A percentile compares a stretch with the other conserved stretches of the same genome.
Evolutionary conservation across 2,113 vertebrate genomes (phyloP).

Genomic region (Tupaia chinensis): DNA sequence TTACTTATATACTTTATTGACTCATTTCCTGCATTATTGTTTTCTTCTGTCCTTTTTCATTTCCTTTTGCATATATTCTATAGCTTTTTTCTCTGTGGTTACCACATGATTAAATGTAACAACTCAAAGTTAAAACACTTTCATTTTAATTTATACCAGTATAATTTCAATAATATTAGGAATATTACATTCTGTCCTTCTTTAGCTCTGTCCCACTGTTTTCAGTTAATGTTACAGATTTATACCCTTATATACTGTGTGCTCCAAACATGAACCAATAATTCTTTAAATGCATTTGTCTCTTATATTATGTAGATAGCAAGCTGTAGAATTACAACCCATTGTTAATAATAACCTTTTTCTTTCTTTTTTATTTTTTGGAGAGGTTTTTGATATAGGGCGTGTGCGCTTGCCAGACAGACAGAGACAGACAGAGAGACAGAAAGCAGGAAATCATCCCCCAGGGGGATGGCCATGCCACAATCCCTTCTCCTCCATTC

Average conservation of each 20-base stretch:
- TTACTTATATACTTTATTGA: not conserved
- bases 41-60: not conserved
- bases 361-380: too few relatives aligned
- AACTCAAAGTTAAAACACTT: not conserved
- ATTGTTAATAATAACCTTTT: not conserved
- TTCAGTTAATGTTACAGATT: not conserved
- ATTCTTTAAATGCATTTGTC: not conserved
- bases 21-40: not conserved
- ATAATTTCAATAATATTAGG: not conserved
- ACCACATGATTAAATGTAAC: not conserved
- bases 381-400: too few relatives aligned
- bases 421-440: too few relatives aligned
- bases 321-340: not conserved
- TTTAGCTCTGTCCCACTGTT: not conserved
- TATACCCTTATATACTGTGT: not conserved
- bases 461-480: too few relatives aligned
- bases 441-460: too few relatives aligned
- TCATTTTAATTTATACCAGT: not conserved
- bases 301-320: not conserved
- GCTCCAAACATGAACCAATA: not conserved
- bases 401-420: too few relatives aligned
- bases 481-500: too few relatives aligned
- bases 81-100: not conserved
- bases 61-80: not conserved
- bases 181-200: not conserved